phyloP scores from a whole-genome alignment of 2,888 invertebrate species.

The Camptogramma bilineatum region DNA sequence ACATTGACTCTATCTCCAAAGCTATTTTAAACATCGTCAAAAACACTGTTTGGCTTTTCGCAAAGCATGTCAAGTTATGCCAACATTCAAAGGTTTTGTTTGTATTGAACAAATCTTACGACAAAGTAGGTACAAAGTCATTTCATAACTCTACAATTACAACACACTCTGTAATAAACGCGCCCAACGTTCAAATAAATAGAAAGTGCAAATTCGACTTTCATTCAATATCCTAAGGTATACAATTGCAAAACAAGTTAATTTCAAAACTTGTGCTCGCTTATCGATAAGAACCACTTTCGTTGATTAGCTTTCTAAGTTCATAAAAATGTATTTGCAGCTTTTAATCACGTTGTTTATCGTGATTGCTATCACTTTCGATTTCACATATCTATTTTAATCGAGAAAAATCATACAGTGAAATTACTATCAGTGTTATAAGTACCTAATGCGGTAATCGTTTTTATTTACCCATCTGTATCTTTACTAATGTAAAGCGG shows the following conservation, averaged over 20 bases:
- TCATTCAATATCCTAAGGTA: conserved; percentile 30
- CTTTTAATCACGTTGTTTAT: conserved; percentile 22
- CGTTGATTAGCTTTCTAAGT: conserved; percentile 44
- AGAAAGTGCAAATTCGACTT: conserved; percentile 39
- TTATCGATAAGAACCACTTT: conserved; percentile 40
- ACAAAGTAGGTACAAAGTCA: neutral
- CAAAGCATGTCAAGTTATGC: conserved; percentile 7
- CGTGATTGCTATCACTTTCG: conserved; percentile 28
- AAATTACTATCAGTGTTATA: neutral
- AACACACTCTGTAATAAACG: conserved; percentile 30
- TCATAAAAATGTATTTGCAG: conserved; percentile 40
- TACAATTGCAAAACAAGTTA: conserved; percentile 26
- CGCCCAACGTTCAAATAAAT: conserved; percentile 25
- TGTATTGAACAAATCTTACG: conserved; percentile 13
- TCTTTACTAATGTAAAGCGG: no score
- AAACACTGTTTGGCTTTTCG: neutral
- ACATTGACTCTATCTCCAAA: neutral
- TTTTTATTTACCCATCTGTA: no score
- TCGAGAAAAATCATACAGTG: neutral
- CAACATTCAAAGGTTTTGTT: conserved; percentile 1
- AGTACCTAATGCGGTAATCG: no score
- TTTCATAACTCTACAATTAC: conserved; percentile 42
- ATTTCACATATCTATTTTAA: conserved; percentile 18
- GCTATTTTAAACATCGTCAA: neutral
- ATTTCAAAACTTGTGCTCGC: conserved; percentile 19